These are phyloP conservation scores for Protobothrops mucrosquamatus DNA, from an alignment of 2,113 vertebrate species.

Conservation along the genomic window DNA sequence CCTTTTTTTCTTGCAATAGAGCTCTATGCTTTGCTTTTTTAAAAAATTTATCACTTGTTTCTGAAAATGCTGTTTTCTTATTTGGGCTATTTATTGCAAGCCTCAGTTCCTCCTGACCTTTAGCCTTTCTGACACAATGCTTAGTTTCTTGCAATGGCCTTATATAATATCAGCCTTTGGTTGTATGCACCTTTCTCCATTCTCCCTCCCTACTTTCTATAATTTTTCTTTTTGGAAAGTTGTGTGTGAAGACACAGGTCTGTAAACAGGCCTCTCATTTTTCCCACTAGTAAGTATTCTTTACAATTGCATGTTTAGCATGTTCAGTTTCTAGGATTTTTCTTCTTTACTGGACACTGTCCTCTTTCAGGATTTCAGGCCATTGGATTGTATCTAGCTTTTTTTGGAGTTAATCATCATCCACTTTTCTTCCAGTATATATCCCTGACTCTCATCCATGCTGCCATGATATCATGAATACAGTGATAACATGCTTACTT, in stretches of 20 bases:
- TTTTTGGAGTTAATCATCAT: background rate
- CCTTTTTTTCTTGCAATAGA: background rate
- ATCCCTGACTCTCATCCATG: background rate
- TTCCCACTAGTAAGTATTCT: background rate
- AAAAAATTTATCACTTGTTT: background rate
- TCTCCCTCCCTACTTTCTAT: background rate
- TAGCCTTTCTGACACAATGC: background rate
- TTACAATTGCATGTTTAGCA: background rate
- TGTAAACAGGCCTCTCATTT: background rate
- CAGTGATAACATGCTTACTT: too few species aligned
- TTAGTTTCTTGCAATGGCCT: background rate
- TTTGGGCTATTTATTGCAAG: background rate
- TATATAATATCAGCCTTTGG: background rate
- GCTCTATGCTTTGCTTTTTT: background rate
- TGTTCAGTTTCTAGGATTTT: background rate
- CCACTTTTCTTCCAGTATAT: background rate
- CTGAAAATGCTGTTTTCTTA: background rate
- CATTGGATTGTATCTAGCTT: background rate
- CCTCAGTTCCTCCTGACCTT: background rate
- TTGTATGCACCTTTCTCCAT: background rate
- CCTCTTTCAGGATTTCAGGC: background rate
- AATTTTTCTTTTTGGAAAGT: background rate
- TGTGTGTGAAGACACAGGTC: background rate
- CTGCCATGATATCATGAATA: background rate
- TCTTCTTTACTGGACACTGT: background rate